Base-by-base conservation (phyloP, 2,797 vertebrate genomes). In the Fundulus diaphanus region DNA sequence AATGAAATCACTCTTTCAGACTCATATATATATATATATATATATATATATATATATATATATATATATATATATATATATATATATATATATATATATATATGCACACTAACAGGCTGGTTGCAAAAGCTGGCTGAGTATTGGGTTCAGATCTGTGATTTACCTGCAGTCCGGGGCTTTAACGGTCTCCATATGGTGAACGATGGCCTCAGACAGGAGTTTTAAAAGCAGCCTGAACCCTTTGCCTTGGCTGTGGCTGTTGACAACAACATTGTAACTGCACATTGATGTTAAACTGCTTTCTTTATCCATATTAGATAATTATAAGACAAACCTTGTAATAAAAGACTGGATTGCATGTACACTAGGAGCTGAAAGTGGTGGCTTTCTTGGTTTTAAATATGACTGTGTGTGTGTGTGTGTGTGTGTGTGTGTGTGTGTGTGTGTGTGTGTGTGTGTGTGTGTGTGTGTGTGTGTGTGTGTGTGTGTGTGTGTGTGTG, bases 131-230 rank as follows among this genome's bases (percentile, higher is more conserved):
- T 95, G 92, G 92, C 95, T 95, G 94, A 86, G 89, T 82, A 89
- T 79, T 31, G 54, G 79, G 92, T 89, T 69, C 88, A 91, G 91
- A 91, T 90, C 89, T 91, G 92, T 96, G 94, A 95, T 96, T 96
- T 96, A 94, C 87, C 92, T 96, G 94, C 94, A 93, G 80, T 94
- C 93, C 90, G 94, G 89, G 92, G 84, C 88, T 95, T 96, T 97
- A 97, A 97, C 94, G 92, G 90, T 91, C 96, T 96, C 96, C 97
- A 97, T 97, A 96, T 97, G 97, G 94, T 92, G 93, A 93, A 93
- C 94, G 96, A 95, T 95, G 94, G 93, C 93, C 92, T 93, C 96
- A 95, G 93, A 92, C 92, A 93, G 93, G 92, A 94, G 88, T 95
- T 95, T 93, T 91, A 94, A 93, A 92, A 84, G 90, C 89, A 77